Base-by-base conservation (phyloP, 2,888 invertebrate genomes). In the Kuschelorhynchus macadamiae region DNA sequence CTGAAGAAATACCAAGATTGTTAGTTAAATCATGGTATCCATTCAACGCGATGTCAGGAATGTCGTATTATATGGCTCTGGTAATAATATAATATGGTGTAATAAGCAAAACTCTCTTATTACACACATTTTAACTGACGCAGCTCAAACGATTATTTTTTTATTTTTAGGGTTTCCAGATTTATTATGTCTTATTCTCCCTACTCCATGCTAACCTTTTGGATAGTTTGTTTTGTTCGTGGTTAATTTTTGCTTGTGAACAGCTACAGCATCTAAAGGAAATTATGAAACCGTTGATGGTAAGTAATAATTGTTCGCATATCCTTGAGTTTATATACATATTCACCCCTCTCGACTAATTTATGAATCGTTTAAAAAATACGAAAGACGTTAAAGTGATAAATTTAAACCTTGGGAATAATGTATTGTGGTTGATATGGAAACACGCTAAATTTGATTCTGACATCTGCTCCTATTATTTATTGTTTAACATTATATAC, bases 221-320 rank as follows among this genome's bases (percentile, higher is more conserved):
- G 42, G 94, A 94, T 78, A 90, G 92, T 0, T 85, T 94, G 75
- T 94, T 95, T 84, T 94, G 93, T 79, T 93, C 92, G 0, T 94
- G 93, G 92, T 78, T 94, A 73, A 90, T 94, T 66, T 94, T 93
- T 77, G 93, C 94, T 0, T 95, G 94, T 76, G 94, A 94, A 76
- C 94, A 95, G 80, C 84, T 95, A 63, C 92, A 92, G 79, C 94
- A 95, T 81, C 84, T 94, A 36, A 95, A 94, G 80, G 91, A 92
- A 47, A 94, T 94, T 70, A 91, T 95, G 91, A 93, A 93, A 73
- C 94, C 94, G 0, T 83, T 95, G 55, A 94, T 95, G 92, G 83
- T 81, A 76, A 73, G 67, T 25, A 25, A 47, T 20, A 14, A 11
- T 42, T 8, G 7, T n/a, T 14, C 20, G 47, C 14, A 14, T 9